Percentiles rank a stretch among this genome's conserved stretches.
Conservation (phyloP, 2,113 vertebrate species). For the Callipepla californica region DNA sequence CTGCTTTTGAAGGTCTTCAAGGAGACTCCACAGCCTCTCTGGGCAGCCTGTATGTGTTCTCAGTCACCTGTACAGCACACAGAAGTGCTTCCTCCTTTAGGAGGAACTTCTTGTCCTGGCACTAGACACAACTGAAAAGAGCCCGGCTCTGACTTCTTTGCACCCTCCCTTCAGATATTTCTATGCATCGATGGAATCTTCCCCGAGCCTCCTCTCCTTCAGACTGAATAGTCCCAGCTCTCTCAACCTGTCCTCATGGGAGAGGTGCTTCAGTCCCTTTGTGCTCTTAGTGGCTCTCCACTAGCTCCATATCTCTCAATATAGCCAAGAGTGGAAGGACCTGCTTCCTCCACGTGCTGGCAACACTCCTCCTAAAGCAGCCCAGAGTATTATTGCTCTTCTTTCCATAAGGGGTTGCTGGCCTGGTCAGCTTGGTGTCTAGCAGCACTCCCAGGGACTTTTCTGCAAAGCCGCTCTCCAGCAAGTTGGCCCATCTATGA, state of each 20-base stretch:
- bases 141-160: not conserved
- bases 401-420: not conserved
- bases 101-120: not conserved
- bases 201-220: not conserved
- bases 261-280: not conserved
- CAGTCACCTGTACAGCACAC: not conserved
- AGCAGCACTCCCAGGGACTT: not conserved
- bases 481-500: not conserved
- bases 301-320: not conserved
- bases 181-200: not conserved
- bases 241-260: not conserved
- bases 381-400: fast-evolving
- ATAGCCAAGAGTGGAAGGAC: not conserved
- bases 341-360: not conserved
- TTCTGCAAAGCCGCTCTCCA: not conserved
- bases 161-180: not conserved
- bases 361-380: not conserved
- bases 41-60: not conserved
- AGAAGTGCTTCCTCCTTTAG: not conserved
- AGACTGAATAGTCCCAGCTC: not conserved
- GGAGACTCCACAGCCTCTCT: not conserved
- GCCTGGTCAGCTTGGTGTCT: not conserved
- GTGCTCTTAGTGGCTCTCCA: not conserved
- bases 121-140: not conserved
- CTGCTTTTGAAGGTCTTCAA: not conserved